Evolutionary conservation across 1,140 invertebrate genomes (phyloP), one percentile per base, ranked within the genome.

Genomic region (Pristionchus pacificus): DNA sequence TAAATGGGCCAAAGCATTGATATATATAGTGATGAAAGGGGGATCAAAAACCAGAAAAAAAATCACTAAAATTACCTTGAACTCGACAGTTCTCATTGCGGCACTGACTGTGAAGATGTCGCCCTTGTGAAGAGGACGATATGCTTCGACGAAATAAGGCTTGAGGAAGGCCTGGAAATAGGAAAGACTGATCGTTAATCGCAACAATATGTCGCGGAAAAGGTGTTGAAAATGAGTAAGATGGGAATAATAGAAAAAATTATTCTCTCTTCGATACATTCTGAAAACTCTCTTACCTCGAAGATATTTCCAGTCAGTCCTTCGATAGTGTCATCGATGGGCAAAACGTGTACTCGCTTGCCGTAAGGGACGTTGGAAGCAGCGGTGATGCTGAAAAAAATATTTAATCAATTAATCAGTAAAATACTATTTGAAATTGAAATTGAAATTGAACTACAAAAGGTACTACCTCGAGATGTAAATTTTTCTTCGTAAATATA

Each of bases 121-220:
- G 71, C 95, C 95, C 85, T 95, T 97, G 81, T 96, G 92, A 78
- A 99, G 92, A 19, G 97, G 97, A 75, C 97, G 89, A 87, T 98
- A 99, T 0, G 96, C 95, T 87, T 99, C 97, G 84, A 98, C 86
- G 86, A 99, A 99, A 85, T 99, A 99, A 10, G 96, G 96, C 86
- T 98, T 98, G 77, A 99, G 87, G 85, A 94, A 99, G n/a, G 98
- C 95, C 86, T 98, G 95, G 85, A 98, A 98, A 14, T 98, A 86
- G 85, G n/a, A n/a, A n/a, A n/a, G n/a, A n/a, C n/a, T n/a, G n/a
- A n/a, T n/a, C n/a, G n/a, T n/a, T n/a, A n/a, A n/a, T n/a, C n/a
- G n/a, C n/a, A n/a, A n/a, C n/a, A n/a, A n/a, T n/a, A n/a, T n/a
- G n/a, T n/a, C n/a, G n/a, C n/a, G n/a, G n/a, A n/a, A n/a, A n/a